Evolutionary conservation across 2,888 invertebrate genomes (phyloP), one percentile per base, ranked within the genome.

Genomic region (Thelaira solivaga): DNA sequence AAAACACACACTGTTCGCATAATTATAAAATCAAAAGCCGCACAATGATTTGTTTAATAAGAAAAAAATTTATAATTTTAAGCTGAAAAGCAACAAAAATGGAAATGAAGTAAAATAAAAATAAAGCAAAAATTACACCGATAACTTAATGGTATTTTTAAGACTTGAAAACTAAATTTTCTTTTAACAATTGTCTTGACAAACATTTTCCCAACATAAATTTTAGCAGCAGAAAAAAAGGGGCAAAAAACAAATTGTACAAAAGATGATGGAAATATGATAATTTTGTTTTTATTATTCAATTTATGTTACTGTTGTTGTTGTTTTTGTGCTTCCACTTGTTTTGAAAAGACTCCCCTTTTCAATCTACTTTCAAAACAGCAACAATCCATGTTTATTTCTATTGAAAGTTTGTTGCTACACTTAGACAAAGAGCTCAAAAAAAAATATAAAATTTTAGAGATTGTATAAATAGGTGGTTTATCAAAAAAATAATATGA

Each of bases 391-490:
- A 29, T 31, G 20, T 36, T 24, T 64, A 16, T 61, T 49, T 41
- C 24, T 47, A 49, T 47, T 55, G 7, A 31, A 29, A 41, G 31
- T 43, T 26, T 62, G 4, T 62, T 43, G 36, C 16, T 39, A 36
- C 5, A 20, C 20, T 49, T 47, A 16, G 29, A 29, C 20, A 55
- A 64, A 11, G 31, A 45, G 51, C 13, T 16, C 11, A 49, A 61
- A 49, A 29, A 18, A 11, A 39, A 67, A 67, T 4, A 1, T 47
- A 13, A 36, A 53, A 53, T 31, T 53, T 62, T 49, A 53, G 53
- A 64, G 62, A 68, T 77, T 77, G 77, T 73, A 49, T 72, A 73
- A 73, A 69, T 73, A 78, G 74, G 77, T 73, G 73, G 61, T 77
- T 73, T 77, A 73, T 64, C 55, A 68, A 43, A 59, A 55, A 31